phyloP scores from a whole-genome alignment of 1,140 invertebrate genomes.

The Magallana gigas region DNA sequence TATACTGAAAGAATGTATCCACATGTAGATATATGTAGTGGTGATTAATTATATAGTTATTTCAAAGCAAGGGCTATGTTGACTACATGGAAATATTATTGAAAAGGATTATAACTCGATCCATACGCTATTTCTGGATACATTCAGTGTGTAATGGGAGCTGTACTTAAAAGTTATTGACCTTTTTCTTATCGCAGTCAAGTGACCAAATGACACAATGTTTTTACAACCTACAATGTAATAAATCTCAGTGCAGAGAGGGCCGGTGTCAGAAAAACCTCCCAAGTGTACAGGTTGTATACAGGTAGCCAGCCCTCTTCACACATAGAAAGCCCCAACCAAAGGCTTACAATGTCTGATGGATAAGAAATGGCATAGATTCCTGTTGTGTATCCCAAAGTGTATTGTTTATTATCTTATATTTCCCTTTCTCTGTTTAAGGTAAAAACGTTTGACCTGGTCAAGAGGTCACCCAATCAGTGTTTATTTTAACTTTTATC shows the following conservation, averaged over 20 bases:
- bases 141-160: no score
- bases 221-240: constrained; percentile 5
- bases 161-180: neutral
- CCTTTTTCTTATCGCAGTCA: neutral
- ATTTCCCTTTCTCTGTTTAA: neutral
- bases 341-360: neutral
- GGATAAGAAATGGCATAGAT: neutral
- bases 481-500: constrained; percentile 32
- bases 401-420: constrained; percentile 17
- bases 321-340: no score
- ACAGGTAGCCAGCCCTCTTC: no score
- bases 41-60: no score
- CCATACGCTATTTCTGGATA: no score
- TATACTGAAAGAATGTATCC: neutral
- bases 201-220: neutral
- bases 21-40: no score
- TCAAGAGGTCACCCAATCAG: constrained; percentile 27
- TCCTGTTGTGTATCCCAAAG: neutral
- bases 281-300: neutral
- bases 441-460: neutral
- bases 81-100: no score
- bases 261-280: neutral
- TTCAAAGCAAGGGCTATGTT: no score
- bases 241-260: neutral
- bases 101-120: no score